Percentiles rank a stretch among this genome's conserved stretches.
Conservation (phyloP, 2,888 invertebrate species). For the Dynastes grantii region DNA sequence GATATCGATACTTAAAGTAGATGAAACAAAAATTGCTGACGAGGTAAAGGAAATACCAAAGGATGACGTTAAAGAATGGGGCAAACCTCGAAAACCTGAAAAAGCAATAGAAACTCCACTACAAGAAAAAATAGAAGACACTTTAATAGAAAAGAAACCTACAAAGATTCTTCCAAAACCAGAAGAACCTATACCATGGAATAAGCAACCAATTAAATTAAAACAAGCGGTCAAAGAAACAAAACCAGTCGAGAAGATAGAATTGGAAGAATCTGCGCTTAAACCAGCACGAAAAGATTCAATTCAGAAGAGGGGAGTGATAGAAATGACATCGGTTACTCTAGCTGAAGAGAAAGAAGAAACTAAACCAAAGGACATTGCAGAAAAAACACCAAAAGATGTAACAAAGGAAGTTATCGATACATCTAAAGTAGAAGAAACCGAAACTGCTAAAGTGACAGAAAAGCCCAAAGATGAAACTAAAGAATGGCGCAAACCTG, state of each 20-base stretch:
- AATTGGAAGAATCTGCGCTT: conserved; percentile 51
- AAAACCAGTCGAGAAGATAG: no score
- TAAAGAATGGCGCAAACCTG: not conserved
- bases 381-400: no score
- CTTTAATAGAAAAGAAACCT: conserved; percentile 24
- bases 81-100: conserved; percentile 54
- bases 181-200: no score
- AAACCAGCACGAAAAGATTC: conserved; percentile 58
- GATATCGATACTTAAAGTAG: conserved; percentile 41
- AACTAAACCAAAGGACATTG: not conserved
- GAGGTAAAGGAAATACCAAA: conserved; percentile 20
- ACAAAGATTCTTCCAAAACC: not conserved
- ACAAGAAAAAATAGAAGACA: conserved; percentile 21
- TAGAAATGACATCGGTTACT: not conserved
- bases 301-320: conserved; percentile 43
- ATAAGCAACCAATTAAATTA: no score
- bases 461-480: not conserved
- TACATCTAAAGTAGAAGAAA: conserved; percentile 19
- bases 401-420: conserved; percentile 29
- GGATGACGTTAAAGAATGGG: conserved; percentile 15
- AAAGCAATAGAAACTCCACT: conserved; percentile 23
- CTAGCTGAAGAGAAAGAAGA: not conserved
- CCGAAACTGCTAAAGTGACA: not conserved
- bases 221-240: no score
- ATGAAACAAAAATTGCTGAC: conserved; percentile 38